Evolutionary conservation across 1,140 invertebrate genomes (phyloP).

Genomic region (Diorhabda carinulata): DNA sequence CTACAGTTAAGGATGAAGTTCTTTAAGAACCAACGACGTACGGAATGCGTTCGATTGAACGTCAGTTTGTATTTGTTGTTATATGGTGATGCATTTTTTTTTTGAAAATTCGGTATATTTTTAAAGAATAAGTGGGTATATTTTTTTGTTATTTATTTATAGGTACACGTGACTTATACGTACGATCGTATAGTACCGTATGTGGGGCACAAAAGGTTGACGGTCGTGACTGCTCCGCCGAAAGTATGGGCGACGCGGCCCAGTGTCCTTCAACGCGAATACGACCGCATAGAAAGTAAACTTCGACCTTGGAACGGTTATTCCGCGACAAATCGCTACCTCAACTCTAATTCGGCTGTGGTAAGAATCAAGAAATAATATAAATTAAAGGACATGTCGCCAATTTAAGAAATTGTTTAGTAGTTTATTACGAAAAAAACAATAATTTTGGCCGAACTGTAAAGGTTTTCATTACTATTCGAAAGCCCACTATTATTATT

Average conservation of each 20-base stretch:
- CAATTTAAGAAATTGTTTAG: no score
- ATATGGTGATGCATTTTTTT: not conserved
- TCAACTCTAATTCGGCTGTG: constrained; percentile 68
- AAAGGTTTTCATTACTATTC: no score
- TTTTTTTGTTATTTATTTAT: constrained; percentile 8
- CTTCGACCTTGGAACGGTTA: constrained; percentile 60
- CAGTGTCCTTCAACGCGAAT: constrained; percentile 65
- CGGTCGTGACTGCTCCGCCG: constrained; percentile 57
- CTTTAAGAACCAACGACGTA: no score
- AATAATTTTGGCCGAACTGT: no score
- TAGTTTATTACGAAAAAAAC: no score
- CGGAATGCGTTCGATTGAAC: no score
- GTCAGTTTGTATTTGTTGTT: no score
- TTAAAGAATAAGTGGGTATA: not conserved
- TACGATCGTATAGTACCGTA: constrained; percentile 53
- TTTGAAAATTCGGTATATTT: not conserved
- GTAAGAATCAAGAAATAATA: constrained; percentile 49
- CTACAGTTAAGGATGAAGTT: no score
- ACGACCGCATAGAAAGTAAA: constrained; percentile 66
- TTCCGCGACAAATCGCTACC: constrained; percentile 66
- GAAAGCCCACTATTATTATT: no score
- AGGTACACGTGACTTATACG: constrained; percentile 47
- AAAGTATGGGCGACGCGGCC: constrained; percentile 61
- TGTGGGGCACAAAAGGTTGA: constrained; percentile 63
- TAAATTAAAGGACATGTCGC: no score